Evolutionary conservation across 2,797 vertebrate genomes (phyloP).

Genomic region (Danio jaintianensis): DNA sequence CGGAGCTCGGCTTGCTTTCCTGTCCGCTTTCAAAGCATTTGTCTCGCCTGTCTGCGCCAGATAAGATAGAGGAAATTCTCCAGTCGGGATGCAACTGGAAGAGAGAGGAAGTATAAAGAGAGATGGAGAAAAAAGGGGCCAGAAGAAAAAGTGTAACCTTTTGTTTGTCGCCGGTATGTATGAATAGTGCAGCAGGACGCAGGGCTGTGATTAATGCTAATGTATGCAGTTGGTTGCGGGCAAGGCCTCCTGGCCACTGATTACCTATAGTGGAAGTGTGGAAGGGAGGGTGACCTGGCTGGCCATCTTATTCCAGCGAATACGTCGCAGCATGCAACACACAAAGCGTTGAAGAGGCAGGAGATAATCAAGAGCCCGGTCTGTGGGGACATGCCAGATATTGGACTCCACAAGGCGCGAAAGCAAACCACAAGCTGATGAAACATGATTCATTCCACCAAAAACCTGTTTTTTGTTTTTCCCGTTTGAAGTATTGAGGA

Average conservation of each 20-base stretch:
- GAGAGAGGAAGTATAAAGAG: conserved; percentile 31
- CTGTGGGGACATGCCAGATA: conserved; percentile 91
- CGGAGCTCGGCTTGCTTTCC: conserved; percentile 64
- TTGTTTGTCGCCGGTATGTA: conserved; percentile 66
- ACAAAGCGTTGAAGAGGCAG: conserved; percentile 80
- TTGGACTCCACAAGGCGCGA: conserved; percentile 88
- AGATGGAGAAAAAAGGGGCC: conserved; percentile 41
- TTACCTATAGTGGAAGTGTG: conserved; percentile 75
- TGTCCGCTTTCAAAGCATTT: conserved; percentile 68
- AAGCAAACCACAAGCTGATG: conserved; percentile 82
- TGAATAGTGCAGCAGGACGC: conserved; percentile 61
- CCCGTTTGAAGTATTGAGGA: conserved; percentile 69
- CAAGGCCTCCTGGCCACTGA: conserved; percentile 73
- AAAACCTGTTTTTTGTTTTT: conserved; percentile 65
- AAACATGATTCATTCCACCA: conserved; percentile 85
- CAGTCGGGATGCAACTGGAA: conserved; percentile 41
- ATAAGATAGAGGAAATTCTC: conserved; percentile 71
- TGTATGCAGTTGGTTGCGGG: conserved; percentile 73
- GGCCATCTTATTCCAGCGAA: conserved; percentile 97
- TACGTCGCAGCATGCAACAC: conserved; percentile 83
- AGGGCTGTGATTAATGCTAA: conserved; percentile 79
- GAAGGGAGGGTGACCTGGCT: conserved; percentile 85
- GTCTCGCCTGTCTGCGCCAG: conserved; percentile 69
- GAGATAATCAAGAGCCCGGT: conserved; percentile 88
- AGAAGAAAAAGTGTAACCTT: conserved; percentile 71